Conservation (phyloP, 92 coral and sea anemone genomes). For the Phenganax marumi region DNA sequence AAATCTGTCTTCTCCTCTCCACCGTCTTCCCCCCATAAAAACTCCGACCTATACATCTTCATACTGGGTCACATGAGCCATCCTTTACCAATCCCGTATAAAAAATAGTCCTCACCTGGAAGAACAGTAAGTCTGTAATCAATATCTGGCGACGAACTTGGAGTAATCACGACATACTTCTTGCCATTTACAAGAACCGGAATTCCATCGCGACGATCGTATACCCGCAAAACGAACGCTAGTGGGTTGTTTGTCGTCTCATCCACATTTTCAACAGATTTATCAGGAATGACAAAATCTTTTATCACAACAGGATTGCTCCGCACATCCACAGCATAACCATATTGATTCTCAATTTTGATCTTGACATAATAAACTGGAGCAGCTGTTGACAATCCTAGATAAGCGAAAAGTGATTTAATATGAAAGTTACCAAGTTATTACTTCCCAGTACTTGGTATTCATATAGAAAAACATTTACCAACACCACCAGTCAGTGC, state of each 20-base stretch:
- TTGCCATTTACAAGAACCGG: conserved; percentile 9
- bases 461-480: too few species aligned
- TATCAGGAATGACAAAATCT: background rate
- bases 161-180: background rate
- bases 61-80: too few species aligned
- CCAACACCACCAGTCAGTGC: too few species aligned
- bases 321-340: conserved; percentile 16
- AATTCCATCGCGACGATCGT: conserved; percentile 27
- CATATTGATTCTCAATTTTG: background rate
- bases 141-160: background rate
- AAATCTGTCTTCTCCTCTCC: too few species aligned
- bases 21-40: too few species aligned
- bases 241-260: background rate
- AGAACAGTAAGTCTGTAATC: background rate
- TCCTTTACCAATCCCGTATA: too few species aligned
- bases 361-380: background rate
- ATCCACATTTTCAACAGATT: background rate
- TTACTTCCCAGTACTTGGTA: too few species aligned
- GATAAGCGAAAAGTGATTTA: too few species aligned
- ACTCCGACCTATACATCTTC: too few species aligned
- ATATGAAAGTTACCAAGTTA: too few species aligned
- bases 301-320: background rate
- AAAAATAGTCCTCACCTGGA: background rate
- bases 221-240: background rate
- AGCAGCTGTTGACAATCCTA: too few species aligned